Conservation (phyloP, 2,113 vertebrate genomes). For the Aegithalos caudatus region DNA sequence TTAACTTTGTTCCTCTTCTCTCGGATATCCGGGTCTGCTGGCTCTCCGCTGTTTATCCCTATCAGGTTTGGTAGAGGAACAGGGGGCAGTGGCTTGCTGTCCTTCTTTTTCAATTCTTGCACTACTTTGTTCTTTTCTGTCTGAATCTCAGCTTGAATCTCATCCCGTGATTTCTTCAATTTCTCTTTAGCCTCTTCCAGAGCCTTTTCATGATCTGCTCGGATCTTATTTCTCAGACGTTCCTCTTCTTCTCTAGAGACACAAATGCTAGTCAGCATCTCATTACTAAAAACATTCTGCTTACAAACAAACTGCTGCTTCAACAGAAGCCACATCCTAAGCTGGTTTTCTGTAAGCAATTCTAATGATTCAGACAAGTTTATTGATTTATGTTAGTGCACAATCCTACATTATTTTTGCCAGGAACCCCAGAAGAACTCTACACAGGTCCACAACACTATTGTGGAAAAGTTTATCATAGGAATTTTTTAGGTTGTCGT, state of each 20-base stretch:
- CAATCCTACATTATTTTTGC: not conserved
- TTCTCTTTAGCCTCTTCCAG: constrained; percentile 98
- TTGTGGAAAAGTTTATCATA: not conserved
- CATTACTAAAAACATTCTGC: not conserved
- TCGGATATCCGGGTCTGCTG: constrained; percentile 82
- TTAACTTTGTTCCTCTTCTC: constrained; percentile 96
- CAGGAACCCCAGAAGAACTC: not conserved
- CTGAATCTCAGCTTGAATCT: constrained; percentile 94
- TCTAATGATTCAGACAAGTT: not conserved
- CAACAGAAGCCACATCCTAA: not conserved
- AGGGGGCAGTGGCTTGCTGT: constrained; percentile 82
- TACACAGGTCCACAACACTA: accelerated
- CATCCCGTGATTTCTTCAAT: constrained; percentile 90
- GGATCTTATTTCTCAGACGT: constrained; percentile 94
- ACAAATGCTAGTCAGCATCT: constrained; percentile 37
- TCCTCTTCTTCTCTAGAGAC: constrained; percentile 92
- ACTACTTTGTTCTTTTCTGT: constrained; percentile 92
- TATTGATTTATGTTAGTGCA: not conserved
- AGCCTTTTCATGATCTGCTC: constrained; percentile 94
- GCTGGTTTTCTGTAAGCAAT: not conserved
- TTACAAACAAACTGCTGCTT: not conserved
- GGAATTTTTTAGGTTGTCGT: not conserved
- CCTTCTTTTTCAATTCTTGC: constrained; percentile 88
- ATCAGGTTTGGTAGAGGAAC: constrained; percentile 92
- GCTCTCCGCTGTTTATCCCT: constrained; percentile 88